Conservation (phyloP, 2,888 invertebrate genomes). For the Parnassius apollo region DNA sequence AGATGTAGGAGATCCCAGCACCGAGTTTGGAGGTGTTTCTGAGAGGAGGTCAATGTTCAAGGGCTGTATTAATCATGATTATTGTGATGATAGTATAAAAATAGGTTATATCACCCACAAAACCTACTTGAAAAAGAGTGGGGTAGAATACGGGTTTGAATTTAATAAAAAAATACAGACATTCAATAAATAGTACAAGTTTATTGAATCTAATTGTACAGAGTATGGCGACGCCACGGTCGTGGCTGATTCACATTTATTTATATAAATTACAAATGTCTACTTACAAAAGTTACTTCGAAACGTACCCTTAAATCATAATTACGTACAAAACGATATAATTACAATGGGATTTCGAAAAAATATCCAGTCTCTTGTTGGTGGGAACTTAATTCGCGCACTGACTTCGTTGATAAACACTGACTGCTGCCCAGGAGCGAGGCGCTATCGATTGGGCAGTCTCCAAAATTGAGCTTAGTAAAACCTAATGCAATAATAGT, state of each 20-base stretch:
- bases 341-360: constrained; percentile 39
- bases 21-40: no score
- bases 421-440: neutral
- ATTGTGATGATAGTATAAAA: no score
- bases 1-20: no score
- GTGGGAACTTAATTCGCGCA: constrained; percentile 39
- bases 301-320: constrained; percentile 29
- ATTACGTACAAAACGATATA: constrained; percentile 36
- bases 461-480: neutral
- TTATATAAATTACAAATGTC: constrained; percentile 30
- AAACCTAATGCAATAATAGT: neutral
- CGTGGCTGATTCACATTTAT: constrained; percentile 29
- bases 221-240: constrained; percentile 36
- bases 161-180: constrained; percentile 35
- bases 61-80: no score
- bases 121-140: neutral
- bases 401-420: constrained; percentile 17
- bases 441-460: neutral
- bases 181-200: constrained; percentile 69
- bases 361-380: constrained; percentile 51
- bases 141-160: neutral
- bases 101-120: neutral
- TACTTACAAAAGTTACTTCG: constrained; percentile 27
- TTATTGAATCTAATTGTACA: constrained; percentile 57
- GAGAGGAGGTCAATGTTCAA: no score